phyloP scores from a whole-genome alignment of 2,888 invertebrate genomes.

The Clistopyga incitator region DNA sequence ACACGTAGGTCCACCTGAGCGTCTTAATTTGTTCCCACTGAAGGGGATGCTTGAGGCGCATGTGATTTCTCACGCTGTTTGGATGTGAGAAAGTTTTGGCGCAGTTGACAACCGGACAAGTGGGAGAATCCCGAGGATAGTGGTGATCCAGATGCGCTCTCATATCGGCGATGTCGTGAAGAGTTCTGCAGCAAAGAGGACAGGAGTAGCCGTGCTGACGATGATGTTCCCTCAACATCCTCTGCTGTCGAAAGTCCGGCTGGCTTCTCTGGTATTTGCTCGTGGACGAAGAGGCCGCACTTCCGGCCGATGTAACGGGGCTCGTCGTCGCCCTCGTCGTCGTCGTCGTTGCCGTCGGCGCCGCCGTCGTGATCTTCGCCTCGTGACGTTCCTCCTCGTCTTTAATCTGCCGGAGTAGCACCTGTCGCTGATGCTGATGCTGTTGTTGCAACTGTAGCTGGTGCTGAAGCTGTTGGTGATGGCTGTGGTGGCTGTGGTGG shows the following conservation, averaged over 20 bases:
- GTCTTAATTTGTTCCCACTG: constrained; percentile 95
- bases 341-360: constrained; percentile 23
- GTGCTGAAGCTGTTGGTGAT: constrained; percentile 79
- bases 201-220: constrained; percentile 87
- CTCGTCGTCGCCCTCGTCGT: constrained; percentile 12
- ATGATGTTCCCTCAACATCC: constrained; percentile 79
- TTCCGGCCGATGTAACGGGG: neutral
- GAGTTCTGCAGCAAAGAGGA: constrained; percentile 90
- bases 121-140: constrained; percentile 93
- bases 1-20: constrained; percentile 90
- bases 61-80: constrained; percentile 94
- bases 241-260: constrained; percentile 80
- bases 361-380: constrained; percentile 67
- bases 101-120: constrained; percentile 92
- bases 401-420: constrained; percentile 65
- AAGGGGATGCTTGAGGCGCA: constrained; percentile 92
- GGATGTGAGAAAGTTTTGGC: constrained; percentile 92
- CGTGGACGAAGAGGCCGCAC: constrained; percentile 63
- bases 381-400: constrained; percentile 68
- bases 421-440: constrained; percentile 63
- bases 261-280: constrained; percentile 83
- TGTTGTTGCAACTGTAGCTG: constrained; percentile 75
- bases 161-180: constrained; percentile 88
- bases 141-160: constrained; percentile 92
- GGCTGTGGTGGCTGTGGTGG: constrained; percentile 83